These are phyloP conservation scores for Rhopalosiphum maidis DNA, from an alignment of 1,140 invertebrate species.

Conservation along the genomic window DNA sequence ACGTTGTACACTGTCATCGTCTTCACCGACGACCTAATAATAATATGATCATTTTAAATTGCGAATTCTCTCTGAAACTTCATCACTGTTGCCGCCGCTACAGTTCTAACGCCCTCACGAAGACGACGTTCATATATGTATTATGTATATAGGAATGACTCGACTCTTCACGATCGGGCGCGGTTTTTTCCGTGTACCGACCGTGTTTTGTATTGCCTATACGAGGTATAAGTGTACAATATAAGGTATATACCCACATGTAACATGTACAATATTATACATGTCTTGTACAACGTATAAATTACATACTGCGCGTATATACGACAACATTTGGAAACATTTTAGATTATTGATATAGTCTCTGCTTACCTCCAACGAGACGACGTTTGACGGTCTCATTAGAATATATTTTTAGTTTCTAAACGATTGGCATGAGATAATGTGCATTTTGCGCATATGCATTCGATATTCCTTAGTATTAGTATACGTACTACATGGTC, in stretches of 20 bases:
- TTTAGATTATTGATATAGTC: slow-evolving; percentile 16
- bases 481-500: neutral
- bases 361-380: neutral
- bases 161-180: neutral
- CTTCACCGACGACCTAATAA: neutral
- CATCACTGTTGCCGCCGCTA: too few species aligned
- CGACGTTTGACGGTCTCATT: neutral
- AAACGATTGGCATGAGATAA: neutral
- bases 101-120: neutral
- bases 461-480: neutral
- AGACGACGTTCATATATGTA: neutral
- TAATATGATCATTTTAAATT: neutral
- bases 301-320: neutral
- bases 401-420: neutral
- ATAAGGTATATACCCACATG: slow-evolving; percentile 4
- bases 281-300: neutral
- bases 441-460: neutral
- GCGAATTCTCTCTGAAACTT: neutral
- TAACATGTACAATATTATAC: neutral
- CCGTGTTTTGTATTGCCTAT: neutral
- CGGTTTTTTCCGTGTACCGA: neutral
- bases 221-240: neutral
- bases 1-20: neutral
- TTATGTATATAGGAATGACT: neutral
- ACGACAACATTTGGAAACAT: neutral